phyloP scores from a whole-genome alignment of 2,888 invertebrate species.

The Parochlus steinenii region DNA sequence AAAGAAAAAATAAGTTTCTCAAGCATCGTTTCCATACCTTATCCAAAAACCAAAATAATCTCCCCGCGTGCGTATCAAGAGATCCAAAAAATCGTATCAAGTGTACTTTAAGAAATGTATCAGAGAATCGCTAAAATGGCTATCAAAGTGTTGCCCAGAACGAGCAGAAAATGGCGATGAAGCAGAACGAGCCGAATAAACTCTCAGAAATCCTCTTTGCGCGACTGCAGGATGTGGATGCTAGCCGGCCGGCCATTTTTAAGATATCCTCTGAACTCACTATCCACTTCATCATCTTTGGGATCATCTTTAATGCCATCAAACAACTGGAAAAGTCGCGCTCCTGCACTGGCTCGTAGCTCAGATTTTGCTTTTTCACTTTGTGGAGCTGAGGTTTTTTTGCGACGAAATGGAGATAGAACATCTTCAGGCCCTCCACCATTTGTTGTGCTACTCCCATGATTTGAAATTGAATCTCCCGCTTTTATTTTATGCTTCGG shows the following conservation, averaged over 20 bases:
- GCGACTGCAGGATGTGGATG: conserved; percentile 18
- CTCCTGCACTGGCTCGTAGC: conserved; percentile 19
- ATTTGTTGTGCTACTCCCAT: conserved; percentile 10
- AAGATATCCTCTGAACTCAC: conserved; percentile 17
- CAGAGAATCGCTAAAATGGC: no score
- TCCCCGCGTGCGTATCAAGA: no score
- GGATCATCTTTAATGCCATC: conserved; percentile 16
- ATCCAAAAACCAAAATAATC: no score
- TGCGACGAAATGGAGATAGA: conserved; percentile 17
- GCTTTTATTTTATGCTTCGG: conserved; percentile 17
- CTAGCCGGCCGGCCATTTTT: conserved; percentile 19
- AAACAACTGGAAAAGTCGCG: conserved; percentile 17
- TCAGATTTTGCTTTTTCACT: conserved; percentile 14
- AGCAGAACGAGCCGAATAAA: not conserved
- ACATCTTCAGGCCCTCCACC: not conserved
- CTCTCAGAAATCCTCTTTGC: conserved; percentile 4
- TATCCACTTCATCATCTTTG: conserved; percentile 14
- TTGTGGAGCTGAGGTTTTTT: conserved; percentile 16
- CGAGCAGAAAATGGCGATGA: not conserved
- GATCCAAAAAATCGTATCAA: no score
- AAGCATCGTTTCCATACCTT: no score
- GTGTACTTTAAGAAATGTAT: no score
- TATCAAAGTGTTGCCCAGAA: no score
- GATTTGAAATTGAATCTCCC: conserved; percentile 13
- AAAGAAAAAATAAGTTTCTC: no score